Base-by-base conservation (phyloP, 2,797 vertebrate species). In the Cheracebus regulus region DNA sequence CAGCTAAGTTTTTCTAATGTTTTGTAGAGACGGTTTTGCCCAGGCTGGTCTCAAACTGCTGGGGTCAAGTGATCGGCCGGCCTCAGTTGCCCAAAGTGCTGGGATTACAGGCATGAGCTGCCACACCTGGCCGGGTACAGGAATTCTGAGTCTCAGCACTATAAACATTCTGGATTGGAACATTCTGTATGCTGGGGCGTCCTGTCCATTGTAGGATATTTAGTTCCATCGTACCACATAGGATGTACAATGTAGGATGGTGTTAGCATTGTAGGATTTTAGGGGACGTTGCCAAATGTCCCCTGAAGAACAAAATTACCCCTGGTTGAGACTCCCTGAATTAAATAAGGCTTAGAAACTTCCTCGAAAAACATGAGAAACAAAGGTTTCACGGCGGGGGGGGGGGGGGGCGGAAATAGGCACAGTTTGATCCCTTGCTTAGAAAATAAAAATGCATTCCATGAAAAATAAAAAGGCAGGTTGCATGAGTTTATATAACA, bases 401-500 rank as follows among this genome's bases (percentile, higher is more conserved):
- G n/a, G n/a, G n/a, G n/a, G n/a, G n/a, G n/a, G n/a, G n/a, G n/a
- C n/a, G n/a, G n/a, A n/a, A n/a, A n/a, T n/a, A n/a, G n/a, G n/a
- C n/a, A 75, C 24, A 26, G 52, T 57, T 30, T 58, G 48, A 58
- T 70, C 7, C 24, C 36, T n/a, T 44, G 55, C 28, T 70, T 79
- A 87, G 36, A 24, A 81, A 81, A 87, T 52, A 50, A 70, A 94
- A 75, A 15, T 50, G 67, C 5, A 14, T 57, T 75, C 46, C 7
- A n/a, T 76, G 57, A 61, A 52, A 26, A 28, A 15, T 58, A 28
- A 52, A 26, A 58, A 82, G 7, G 80, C 36, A 81, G 30, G 14
- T 39, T 57, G 41, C 52, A 64, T 28, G 48, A 81, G 64, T 75
- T 64, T 73, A 55, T 64, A 55, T 52, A 85, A 92, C 36, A 92